Conservation (phyloP, 1,140 invertebrate species). For the Neodiprion fabricii region DNA sequence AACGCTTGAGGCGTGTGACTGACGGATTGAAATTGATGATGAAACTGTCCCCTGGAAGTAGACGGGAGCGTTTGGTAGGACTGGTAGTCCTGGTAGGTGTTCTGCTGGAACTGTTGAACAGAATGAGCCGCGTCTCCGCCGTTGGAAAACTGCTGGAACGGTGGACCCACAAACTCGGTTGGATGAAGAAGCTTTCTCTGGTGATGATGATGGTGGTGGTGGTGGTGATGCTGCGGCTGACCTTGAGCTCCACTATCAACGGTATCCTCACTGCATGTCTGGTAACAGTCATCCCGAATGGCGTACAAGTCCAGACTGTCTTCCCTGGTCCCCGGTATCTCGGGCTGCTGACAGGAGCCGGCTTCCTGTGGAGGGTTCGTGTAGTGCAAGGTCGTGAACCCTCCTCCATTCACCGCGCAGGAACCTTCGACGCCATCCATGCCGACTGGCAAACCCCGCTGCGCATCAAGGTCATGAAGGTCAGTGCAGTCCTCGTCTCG, state of each 20-base stretch:
- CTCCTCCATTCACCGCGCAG: constrained; percentile 63
- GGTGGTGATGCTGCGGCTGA: constrained; percentile 14
- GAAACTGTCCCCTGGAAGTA: constrained; percentile 51
- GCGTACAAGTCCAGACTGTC: constrained; percentile 72
- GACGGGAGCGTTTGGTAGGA: constrained; percentile 51
- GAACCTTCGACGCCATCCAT: constrained; percentile 27
- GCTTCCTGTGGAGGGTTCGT: constrained; percentile 24
- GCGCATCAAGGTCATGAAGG: neutral
- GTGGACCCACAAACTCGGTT: neutral
- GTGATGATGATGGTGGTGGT: constrained; percentile 15
- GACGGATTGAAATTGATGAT: constrained; percentile 47
- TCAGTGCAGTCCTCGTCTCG: constrained; percentile 48
- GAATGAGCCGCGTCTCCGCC: neutral
- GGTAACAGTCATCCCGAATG: constrained; percentile 73
- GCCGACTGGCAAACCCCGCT: constrained; percentile 24
- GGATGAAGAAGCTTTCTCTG: constrained; percentile 8
- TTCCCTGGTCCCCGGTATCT: constrained; percentile 64
- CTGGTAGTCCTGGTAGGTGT: constrained; percentile 38
- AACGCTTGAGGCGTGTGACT: constrained; percentile 39
- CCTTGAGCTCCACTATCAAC: constrained; percentile 48
- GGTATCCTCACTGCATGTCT: constrained; percentile 59
- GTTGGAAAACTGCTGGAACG: neutral
- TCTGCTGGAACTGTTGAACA: constrained; percentile 33
- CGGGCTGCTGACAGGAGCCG: constrained; percentile 41
- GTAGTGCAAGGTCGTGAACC: constrained; percentile 73